phyloP scores from a whole-genome alignment of 2,888 invertebrate genomes.

The Xanthorhoe spadicearia region DNA sequence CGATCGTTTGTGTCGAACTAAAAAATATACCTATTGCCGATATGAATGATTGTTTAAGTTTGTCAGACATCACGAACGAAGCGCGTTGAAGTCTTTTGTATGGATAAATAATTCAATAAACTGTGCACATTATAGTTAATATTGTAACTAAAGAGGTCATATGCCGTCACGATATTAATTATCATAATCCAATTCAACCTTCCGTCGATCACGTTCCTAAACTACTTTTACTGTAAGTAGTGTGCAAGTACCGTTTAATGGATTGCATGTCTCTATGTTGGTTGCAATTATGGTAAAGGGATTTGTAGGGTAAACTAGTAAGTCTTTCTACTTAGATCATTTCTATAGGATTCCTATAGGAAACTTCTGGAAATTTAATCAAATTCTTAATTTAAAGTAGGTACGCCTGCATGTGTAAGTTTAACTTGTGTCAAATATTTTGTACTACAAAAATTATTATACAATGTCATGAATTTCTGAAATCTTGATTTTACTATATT shows the following conservation, averaged over 20 bases:
- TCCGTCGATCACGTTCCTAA: slow-evolving; percentile 29
- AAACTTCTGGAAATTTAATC: too few relatives aligned
- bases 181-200: slow-evolving; percentile 30
- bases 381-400: too few relatives aligned
- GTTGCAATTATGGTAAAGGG: slow-evolving; percentile 15
- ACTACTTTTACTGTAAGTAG: slow-evolving; percentile 31
- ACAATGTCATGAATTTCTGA: not conserved
- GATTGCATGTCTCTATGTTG: slow-evolving; percentile 14
- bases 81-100: slow-evolving; percentile 35
- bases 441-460: too few relatives aligned
- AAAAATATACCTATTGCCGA: too few relatives aligned
- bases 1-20: slow-evolving; percentile 6
- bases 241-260: slow-evolving; percentile 19
- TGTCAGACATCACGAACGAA: not conserved
- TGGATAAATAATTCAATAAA: not conserved
- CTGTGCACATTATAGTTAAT: not conserved
- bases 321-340: not conserved
- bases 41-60: too few relatives aligned
- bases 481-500: too few relatives aligned
- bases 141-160: slow-evolving; percentile 14
- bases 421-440: too few relatives aligned
- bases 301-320: slow-evolving; percentile 12
- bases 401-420: too few relatives aligned
- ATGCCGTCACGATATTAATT: slow-evolving; percentile 27
- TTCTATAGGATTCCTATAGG: not conserved